Base-by-base conservation (phyloP, 2,888 invertebrate genomes). In the Subacronicta megacephala region DNA sequence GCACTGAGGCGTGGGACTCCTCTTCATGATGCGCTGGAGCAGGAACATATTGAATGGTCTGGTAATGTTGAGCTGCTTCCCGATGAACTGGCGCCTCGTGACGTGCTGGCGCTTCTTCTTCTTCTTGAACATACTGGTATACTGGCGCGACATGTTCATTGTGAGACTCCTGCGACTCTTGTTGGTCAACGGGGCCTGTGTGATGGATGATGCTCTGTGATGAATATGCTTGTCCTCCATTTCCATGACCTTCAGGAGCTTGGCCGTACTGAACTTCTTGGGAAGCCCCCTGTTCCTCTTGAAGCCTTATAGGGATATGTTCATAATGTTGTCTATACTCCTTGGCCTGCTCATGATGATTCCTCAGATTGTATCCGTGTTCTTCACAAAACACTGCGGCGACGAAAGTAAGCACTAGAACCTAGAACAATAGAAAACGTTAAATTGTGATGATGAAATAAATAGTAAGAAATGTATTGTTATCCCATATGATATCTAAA, bases 191-290 rank as follows among this genome's bases (percentile, higher is more conserved):
- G 12, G 77, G 80, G 33, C 81, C 82, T 13, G 81, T 82, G 33
- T 87, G 87, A 18, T 87, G 87, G 2, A 85, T 71, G 5, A 87
- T 65, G 50, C 82, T 90, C 40, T 92, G 90, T 0, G 87, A 83
- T 1, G 90, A 84, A 57, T 81, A 83, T 0, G 83, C 84, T 15
- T 85, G 81, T 15, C 43, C 63, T 16, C 65, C 84, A 31, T 87
- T 81, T 16, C 53, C 72, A 5, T 74, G 66, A 16, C 61, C 38
- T 47, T 79, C 75, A 38, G 75, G 72, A 23, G 54, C 61, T 9
- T 42, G 37, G 20, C 7, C 58, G 18, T 78, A 72, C 15, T 72
- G 73, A 20, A 33, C 42, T 9, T 72, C 65, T 10, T 58, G 61
- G 15, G 50, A 50, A 3, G 62, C 37, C 33, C 50, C 62, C 5